Base-by-base conservation (phyloP, 2,797 vertebrate species). In the Urocyon cinereoargenteus region DNA sequence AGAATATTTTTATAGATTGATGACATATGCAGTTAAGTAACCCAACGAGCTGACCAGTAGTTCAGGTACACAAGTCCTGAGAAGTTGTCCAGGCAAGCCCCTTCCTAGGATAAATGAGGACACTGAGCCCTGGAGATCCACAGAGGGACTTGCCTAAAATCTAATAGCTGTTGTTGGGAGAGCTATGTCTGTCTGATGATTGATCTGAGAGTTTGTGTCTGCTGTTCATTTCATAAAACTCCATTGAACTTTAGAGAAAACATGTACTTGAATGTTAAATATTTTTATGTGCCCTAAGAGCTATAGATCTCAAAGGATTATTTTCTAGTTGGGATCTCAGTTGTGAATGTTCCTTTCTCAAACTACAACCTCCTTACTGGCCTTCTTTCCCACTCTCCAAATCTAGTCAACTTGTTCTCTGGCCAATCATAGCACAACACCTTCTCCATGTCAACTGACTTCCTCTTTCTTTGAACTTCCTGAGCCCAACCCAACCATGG, bases 341-440 rank as follows among this genome's bases (percentile, higher is more conserved):
- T 75, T 83, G 36, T 51, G 61, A 89, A 72, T 66, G 21, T 57
- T 72, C 59, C 77, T 78, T 95, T 86, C 64, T 94, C 77, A 96
- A 61, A 66, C 21, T 51, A 68, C 78, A 68, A 10, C 14, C 12
- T 72, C n/a, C 34, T 51, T 45, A 12, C 7, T 82, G 51, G 7
- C 24, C 28, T 53, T 84, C 77, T 82, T 26, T 73, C 45, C 21
- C 3, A 2, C n/a, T 68, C 21, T 51, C 40, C 26, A 53, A 49
- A 55, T 72, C 49, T 45, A 49, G 45, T 94, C 26, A 62, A 6
- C 34, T 91, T 92, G 31, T 88, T 89, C 75, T 70, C 79, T 40
- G 92, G 57, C 34, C 49, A 79, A n/a, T 26, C 72, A 31, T 11
- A 75, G n/a, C 40, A 28, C 40, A 92, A 40, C 79, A 68, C n/a